Base-by-base conservation (phyloP, 2,797 vertebrate genomes). In the Sciurus vulgaris region DNA sequence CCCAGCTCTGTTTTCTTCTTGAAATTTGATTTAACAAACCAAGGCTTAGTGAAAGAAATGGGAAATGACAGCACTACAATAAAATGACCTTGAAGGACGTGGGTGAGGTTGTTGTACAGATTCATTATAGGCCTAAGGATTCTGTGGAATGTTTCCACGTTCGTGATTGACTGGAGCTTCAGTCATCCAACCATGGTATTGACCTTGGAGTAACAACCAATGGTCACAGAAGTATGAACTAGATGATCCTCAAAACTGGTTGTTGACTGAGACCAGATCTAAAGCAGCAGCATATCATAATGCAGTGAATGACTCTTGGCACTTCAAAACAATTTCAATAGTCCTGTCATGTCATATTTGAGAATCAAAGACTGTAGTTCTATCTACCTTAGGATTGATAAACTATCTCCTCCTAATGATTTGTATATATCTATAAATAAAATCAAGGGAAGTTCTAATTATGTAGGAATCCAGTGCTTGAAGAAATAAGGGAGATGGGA, bases 21-120 rank as follows among this genome's bases (percentile, higher is more conserved):
- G 89, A 93, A 82, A 82, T 73, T 90, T 49, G 30, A 72, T 81
- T 7, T 79, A 87, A 59, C 41, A 84, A 81, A 65, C 17, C 2
- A 85, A 73, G 41, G 38, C 33, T 67, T 85, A 51, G 69, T 76
- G 54, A 63, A 63, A 93, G 49, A 35, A 85, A 88, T 63, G 38
- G 35, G 30, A 65, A 22, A 0, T 9, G 4, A 18, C 7, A 59
- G 3, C 65, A 65, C 44, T 73, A 26, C 38, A 72, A 15, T 90
- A 72, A 90, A 92, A 65, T 22, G 54, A 82, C 61, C 24, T 77
- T 86, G n/a, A 86, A 69, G 72, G 35, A 89, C 49, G 56, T 73
- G 14, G 3, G 0, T 82, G 47, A 65, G 17, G 51, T 69, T 84
- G 78, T 94, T 67, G 35, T 74, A 26, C 7, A 70, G 51, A 87